phyloP scores from a whole-genome alignment of 2,113 vertebrate species.

The Herpailurus yagouaroundi region DNA sequence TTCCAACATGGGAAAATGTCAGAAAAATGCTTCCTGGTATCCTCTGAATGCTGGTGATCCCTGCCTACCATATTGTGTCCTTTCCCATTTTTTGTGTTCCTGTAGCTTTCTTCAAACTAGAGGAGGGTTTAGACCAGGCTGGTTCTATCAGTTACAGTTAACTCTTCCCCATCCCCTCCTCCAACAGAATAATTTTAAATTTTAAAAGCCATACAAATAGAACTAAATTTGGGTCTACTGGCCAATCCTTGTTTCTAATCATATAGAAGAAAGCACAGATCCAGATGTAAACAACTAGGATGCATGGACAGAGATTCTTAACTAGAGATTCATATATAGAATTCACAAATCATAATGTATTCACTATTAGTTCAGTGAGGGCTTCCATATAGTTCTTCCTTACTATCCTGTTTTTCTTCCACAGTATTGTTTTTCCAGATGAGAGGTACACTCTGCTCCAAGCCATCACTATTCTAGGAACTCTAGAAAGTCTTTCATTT shows the following conservation, averaged over 20 bases:
- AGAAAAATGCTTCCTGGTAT: neutral
- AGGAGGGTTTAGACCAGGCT: neutral
- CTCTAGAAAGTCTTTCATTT: neutral
- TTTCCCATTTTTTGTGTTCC: neutral
- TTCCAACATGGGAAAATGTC: neutral
- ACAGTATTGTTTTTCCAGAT: neutral
- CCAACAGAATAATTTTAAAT: neutral
- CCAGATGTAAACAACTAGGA: neutral
- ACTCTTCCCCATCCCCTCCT: neutral
- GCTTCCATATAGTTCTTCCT: neutral
- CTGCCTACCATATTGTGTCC: neutral
- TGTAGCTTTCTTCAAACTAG: neutral
- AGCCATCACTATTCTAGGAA: neutral
- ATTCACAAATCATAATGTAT: conserved; percentile 7
- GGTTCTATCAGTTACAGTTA: neutral
- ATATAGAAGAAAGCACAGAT: neutral
- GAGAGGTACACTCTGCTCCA: neutral
- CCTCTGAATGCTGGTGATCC: neutral
- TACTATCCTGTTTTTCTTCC: neutral
- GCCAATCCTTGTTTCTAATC: neutral
- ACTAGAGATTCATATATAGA: neutral
- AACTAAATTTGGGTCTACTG: neutral
- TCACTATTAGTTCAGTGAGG: neutral
- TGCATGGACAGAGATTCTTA: neutral
- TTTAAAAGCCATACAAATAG: neutral